Conservation (phyloP, 2,888 invertebrate genomes). For the Diplazon laetatorius region DNA sequence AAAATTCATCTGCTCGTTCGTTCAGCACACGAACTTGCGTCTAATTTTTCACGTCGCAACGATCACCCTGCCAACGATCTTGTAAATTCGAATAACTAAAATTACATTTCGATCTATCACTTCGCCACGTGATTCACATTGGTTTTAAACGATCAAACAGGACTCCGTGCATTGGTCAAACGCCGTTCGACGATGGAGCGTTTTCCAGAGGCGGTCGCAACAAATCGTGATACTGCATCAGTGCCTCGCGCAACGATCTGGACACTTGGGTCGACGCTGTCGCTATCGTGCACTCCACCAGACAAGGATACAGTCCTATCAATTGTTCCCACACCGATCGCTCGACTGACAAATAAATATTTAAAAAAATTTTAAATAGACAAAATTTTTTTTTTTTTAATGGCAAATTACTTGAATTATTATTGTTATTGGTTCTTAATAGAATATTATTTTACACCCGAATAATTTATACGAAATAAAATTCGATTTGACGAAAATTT, state of each 20-base stretch:
- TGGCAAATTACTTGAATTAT: conserved; percentile 19
- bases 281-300: conserved; percentile 92
- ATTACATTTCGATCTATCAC: conserved; percentile 36
- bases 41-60: conserved; percentile 16
- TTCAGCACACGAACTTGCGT: conserved; percentile 14
- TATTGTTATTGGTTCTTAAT: conserved; percentile 20
- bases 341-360: conserved; percentile 90
- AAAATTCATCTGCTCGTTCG: conserved; percentile 45
- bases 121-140: conserved; percentile 59
- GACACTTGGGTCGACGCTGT: conserved; percentile 92
- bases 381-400: conserved; percentile 20
- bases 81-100: conserved; percentile 22
- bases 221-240: conserved; percentile 94
- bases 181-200: conserved; percentile 77
- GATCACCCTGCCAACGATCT: conserved; percentile 39
- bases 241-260: conserved; percentile 91
- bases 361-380: no score
- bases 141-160: conserved; percentile 55
- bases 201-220: conserved; percentile 86
- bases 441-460: no score
- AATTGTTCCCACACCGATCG: conserved; percentile 96
- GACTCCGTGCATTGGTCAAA: conserved; percentile 74
- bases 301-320: conserved; percentile 94
- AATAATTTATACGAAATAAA: no score
- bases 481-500: no score